Evolutionary conservation across 2,888 invertebrate genomes (phyloP), one percentile per base, ranked within the genome.

Genomic region (Cosmia trapezina): DNA sequence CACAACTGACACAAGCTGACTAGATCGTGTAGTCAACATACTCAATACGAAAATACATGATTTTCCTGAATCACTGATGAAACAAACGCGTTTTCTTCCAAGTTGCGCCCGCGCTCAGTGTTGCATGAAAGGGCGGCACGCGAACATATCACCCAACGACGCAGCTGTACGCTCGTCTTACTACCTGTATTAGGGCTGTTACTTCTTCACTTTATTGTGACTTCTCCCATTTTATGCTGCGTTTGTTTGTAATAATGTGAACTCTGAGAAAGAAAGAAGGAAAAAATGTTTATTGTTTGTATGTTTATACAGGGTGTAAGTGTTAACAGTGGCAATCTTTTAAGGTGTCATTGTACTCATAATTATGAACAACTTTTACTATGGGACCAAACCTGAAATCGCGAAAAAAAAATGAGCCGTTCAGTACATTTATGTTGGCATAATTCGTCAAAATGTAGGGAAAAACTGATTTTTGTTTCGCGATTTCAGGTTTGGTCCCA

Each of bases 161-260:
- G 59, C 72, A 81, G 78, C 62, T 75, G 62, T 73, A 70, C 56
- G n/a, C 43, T 74, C 33, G 53, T 71, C 61, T 72, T 56, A 51
- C 57, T 53, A 63, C 69, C 51, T 22, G 37, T 62, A 7, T 65
- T 67, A 78, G 61, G 68, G 67, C 53, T 77, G 68, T 69, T 77
- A 83, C 65, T n/a, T 70, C 22, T n/a, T 62, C 59, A 77, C 76
- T 80, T 83, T 71, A 78, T 81, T 81, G 59, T 22, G 11, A 41
- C 53, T 56, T 54, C 19, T 28, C 53, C 33, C n/a, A 59, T 63
- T 66, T 69, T 49, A 69, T 63, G 17, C n/a, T 57, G 33, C 14
- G 14, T 65, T 61, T 22, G n/a, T 68, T 54, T n/a, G 17, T 17
- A 33, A 12, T 12, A 33, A 19, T 37, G 12, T 17, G 17, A 19